Percentiles rank a stretch among this genome's conserved stretches.
phyloP scores from a whole-genome alignment of 2,888 invertebrate genomes.

The Druceiella hillmani region DNA sequence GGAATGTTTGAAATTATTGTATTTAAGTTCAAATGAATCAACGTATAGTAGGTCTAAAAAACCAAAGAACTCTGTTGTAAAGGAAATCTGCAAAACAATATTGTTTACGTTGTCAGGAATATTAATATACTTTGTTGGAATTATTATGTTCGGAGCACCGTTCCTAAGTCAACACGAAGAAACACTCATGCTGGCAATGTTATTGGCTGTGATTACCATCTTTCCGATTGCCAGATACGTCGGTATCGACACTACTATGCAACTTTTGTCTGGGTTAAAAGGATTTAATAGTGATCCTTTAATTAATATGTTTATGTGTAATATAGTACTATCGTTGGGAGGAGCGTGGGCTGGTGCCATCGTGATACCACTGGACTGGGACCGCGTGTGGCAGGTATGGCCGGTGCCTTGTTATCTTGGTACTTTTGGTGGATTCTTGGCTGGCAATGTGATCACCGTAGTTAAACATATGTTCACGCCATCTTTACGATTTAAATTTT shows the following conservation, averaged over 20 bases:
- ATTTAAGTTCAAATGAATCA: conserved; percentile 34
- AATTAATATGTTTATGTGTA: conserved; percentile 52
- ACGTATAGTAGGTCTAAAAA: conserved; percentile 37
- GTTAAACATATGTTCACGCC: too few species aligned
- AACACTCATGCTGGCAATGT: conserved; percentile 59
- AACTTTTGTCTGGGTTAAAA: conserved; percentile 49
- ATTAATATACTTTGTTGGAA: conserved; percentile 51
- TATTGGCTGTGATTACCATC: conserved; percentile 57
- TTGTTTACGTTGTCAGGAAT: conserved; percentile 42
- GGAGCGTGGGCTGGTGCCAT: conserved; percentile 84
- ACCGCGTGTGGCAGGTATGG: conserved; percentile 83
- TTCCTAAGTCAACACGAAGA: conserved; percentile 57
- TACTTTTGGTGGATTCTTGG: conserved; percentile 57
- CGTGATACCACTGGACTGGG: conserved; percentile 88
- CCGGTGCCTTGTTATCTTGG: conserved; percentile 67
- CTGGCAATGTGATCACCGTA: conserved; percentile 52
- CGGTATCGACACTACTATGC: conserved; percentile 53
- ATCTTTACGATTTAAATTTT: too few species aligned
- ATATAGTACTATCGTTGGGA: conserved; percentile 54
- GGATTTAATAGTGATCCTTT: conserved; percentile 46
- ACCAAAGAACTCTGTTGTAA: conserved; percentile 37
- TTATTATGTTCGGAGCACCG: conserved; percentile 66
- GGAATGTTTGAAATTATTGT: conserved; percentile 53
- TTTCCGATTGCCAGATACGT: conserved; percentile 58
- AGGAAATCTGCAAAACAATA: conserved; percentile 48